Evolutionary conservation across 2,888 invertebrate species (phyloP).

Genomic region (Miltochrista miniata): DNA sequence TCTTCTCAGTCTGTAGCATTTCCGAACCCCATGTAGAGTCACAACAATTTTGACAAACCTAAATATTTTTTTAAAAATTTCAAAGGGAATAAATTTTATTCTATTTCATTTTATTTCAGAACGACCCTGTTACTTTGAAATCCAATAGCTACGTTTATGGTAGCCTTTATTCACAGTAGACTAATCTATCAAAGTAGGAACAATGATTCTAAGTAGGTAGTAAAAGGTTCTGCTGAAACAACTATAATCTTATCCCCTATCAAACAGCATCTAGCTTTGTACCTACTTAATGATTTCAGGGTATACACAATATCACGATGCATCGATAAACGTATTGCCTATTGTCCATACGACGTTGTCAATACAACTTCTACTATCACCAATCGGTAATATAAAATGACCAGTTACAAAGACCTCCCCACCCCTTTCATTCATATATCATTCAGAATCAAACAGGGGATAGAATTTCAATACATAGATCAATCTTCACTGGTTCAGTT

Average conservation of each 20-base stretch:
- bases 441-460: conserved; percentile 2
- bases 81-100: too few relatives aligned
- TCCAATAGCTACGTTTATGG: too few relatives aligned
- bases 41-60: too few relatives aligned
- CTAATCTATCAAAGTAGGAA: too few relatives aligned
- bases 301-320: conserved; percentile 43
- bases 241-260: conserved; percentile 1
- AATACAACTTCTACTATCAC: conserved; percentile 56
- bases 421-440: conserved; percentile 11
- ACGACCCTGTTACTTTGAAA: too few relatives aligned
- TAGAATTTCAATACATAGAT: conserved; percentile 12
- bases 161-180: too few relatives aligned
- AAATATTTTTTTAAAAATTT: too few relatives aligned
- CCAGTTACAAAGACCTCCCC: conserved; percentile 40
- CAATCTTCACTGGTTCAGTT: conserved; percentile 39
- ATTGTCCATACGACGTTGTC: conserved; percentile 62
- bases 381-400: conserved; percentile 58
- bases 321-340: conserved; percentile 55
- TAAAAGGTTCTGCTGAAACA: conserved; percentile 9
- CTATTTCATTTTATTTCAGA: too few relatives aligned
- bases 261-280: conserved; percentile 3
- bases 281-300: conserved; percentile 18
- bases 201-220: too few relatives aligned
- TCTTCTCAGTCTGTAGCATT: too few relatives aligned
- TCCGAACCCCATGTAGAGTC: too few relatives aligned